Conservation (phyloP, 1,140 invertebrate genomes). For the Drosophila leontia region DNA sequence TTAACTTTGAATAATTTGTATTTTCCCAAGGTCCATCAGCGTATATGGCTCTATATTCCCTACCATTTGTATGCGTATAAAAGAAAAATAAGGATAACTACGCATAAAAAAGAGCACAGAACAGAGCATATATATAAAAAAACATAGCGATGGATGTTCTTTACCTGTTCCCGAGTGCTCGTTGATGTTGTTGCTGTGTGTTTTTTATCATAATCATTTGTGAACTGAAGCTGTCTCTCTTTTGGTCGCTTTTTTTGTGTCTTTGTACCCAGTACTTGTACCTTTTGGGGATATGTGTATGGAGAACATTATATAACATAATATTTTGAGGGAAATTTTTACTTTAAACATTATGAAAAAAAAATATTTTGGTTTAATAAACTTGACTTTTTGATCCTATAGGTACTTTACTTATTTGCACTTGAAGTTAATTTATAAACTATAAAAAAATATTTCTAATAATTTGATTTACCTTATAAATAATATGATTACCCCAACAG, state of each 20-base stretch:
- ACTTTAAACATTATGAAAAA: too few relatives aligned
- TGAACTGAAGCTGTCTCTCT: conserved; percentile 48
- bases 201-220: conserved; percentile 75
- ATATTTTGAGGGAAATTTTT: too few relatives aligned
- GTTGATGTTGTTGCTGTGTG: conserved; percentile 30
- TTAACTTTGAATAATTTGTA: background rate
- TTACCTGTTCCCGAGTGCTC: conserved; percentile 63
- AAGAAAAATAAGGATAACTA: conserved; percentile 15
- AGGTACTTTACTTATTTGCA: too few relatives aligned
- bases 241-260: background rate
- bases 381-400: too few relatives aligned
- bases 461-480: background rate
- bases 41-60: background rate
- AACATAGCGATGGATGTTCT: conserved; percentile 64
- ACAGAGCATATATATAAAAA: conserved; percentile 22
- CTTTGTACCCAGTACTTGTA: background rate
- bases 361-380: too few relatives aligned
- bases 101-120: conserved; percentile 30
- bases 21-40: background rate
- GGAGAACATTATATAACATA: too few relatives aligned
- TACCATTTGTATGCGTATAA: conserved; percentile 43
- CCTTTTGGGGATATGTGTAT: background rate
- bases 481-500: background rate
- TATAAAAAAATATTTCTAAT: background rate
- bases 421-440: background rate